Evolutionary conservation across 2,113 vertebrate genomes (phyloP), one percentile per base, ranked within the genome.

Genomic region (Eulacestoma nigropectus): DNA sequence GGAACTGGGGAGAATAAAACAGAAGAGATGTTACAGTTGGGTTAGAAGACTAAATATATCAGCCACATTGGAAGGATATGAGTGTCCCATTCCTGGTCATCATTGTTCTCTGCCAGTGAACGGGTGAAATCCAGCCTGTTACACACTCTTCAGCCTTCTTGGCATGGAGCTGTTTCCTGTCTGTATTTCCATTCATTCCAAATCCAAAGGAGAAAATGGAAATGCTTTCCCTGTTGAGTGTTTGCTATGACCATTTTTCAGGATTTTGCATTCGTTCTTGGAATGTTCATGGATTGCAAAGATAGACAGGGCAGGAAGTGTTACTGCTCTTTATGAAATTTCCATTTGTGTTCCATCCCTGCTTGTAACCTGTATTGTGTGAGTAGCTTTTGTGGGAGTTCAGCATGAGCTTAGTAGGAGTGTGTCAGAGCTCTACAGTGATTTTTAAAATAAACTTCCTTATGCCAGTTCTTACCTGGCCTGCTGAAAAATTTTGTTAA

Each of bases 401-500:
- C 60, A 44, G 10, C 16, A 21, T 41, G 52, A 74, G 79, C 60
- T 68, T 29, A 77, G 55, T 29, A 67, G 64, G 35, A 87, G 8
- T 7, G 22, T 83, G 56, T 86, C 64, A 46, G 85, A 74, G 33
- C 62, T 55, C 22, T 21, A 26, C 47, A 21, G 20, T 37, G 29
- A 9, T 69, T 89, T 82, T 81, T 33, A 73, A 35, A 69, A 37
- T 76, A 90, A 79, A 57, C 26, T 75, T 81, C 47, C 65, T 60
- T 80, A 44, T 32, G 44, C 50, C 9, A 8, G 0, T 76, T 82
- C 95, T 96, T 91, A 99, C 99, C 98, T 97, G 97, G 98, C 55
- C 83, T 97, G 93, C 88, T 98, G 93, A 99, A 99, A 96, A 98
- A 99, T 13, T 97, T 95, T 56, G 97, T 94, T 41, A 97, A 98